A percentile compares a stretch with the other conserved stretches of the same genome.
phyloP scores from a whole-genome alignment of 2,888 invertebrate species.

The Dynastes maya region DNA sequence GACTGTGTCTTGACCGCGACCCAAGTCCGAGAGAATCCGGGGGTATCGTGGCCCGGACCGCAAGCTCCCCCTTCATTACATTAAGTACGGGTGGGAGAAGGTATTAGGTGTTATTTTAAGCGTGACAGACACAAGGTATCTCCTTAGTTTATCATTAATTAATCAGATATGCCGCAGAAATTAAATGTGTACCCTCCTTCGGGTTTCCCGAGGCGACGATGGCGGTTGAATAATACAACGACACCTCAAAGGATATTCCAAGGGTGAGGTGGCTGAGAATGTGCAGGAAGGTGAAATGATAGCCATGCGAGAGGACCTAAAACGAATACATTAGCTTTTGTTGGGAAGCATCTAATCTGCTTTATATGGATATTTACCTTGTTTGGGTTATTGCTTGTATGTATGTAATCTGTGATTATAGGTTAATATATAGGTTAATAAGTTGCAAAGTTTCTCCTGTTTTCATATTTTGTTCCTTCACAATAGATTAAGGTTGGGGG shows the following conservation, averaged over 20 bases:
- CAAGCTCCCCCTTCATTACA: slow-evolving; percentile 39
- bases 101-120: slow-evolving; percentile 7
- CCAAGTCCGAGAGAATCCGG: slow-evolving; percentile 59
- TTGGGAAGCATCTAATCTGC: no score
- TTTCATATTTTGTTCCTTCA: no score
- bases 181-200: slow-evolving; percentile 18
- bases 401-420: no score
- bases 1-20: slow-evolving; percentile 60
- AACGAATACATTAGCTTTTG: no score
- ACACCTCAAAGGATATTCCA: not conserved
- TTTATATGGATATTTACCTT: no score
- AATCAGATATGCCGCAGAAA: slow-evolving; percentile 28
- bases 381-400: no score
- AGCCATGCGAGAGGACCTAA: no score
- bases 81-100: slow-evolving; percentile 19
- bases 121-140: slow-evolving; percentile 3
- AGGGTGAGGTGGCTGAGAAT: not conserved
- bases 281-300: no score
- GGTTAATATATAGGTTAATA: no score
- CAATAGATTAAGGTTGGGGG: no score
- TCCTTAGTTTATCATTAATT: slow-evolving; percentile 30
- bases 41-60: slow-evolving; percentile 53
- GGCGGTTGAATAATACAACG: slow-evolving; percentile 6
- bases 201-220: not conserved
- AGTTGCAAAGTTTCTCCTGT: no score